These are phyloP conservation scores for Dryobates pubescens DNA, from an alignment of 2,797 vertebrate species.

Conservation along the genomic window DNA sequence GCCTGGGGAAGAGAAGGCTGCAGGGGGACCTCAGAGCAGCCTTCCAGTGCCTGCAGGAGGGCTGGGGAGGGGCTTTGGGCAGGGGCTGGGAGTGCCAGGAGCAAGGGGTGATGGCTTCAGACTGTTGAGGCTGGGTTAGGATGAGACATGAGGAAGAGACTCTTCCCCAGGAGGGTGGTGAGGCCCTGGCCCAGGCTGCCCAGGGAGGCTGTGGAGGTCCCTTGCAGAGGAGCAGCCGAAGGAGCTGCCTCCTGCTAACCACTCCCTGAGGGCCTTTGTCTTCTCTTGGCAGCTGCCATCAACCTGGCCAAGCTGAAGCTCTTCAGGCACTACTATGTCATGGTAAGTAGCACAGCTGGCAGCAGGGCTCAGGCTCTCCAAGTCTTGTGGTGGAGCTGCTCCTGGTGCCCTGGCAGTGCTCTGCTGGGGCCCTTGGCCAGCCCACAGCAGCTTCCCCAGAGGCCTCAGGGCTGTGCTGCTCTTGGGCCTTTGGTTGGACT, in stretches of 20 bases:
- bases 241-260: neutral
- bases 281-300: constrained; percentile 82
- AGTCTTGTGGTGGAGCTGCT: neutral
- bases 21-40: too few relatives aligned
- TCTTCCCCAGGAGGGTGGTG: too few relatives aligned
- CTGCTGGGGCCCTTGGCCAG: neutral
- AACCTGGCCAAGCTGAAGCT: constrained; percentile 90
- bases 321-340: constrained; percentile 89
- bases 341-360: constrained; percentile 80
- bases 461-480: neutral
- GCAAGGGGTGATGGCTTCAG: too few relatives aligned
- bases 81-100: too few relatives aligned
- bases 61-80: too few relatives aligned
- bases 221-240: neutral
- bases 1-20: too few relatives aligned
- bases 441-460: neutral
- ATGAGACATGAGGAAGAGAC: too few relatives aligned
- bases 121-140: too few relatives aligned
- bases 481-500: too few relatives aligned
- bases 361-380: neutral
- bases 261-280: constrained; percentile 24
- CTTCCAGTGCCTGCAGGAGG: too few relatives aligned
- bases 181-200: too few relatives aligned
- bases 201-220: too few relatives aligned
- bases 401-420: neutral